These are phyloP conservation scores for Lasioglossum lativentre DNA, from an alignment of 2,888 invertebrate species.

Conservation along the genomic window DNA sequence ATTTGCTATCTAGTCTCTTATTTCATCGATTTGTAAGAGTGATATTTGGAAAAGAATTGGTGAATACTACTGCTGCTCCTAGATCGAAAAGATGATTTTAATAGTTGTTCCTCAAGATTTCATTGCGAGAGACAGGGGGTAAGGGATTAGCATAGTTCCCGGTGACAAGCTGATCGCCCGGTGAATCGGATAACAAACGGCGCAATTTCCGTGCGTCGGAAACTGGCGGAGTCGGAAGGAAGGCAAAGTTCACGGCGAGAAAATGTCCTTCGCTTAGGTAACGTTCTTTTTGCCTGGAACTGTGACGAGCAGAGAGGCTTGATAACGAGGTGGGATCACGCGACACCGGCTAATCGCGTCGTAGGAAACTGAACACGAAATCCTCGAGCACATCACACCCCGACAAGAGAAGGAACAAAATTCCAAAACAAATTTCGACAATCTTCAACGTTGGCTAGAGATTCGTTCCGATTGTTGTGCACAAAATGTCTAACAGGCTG, in stretches of 20 bases:
- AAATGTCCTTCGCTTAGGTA: constrained; percentile 54
- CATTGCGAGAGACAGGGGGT: too few species aligned
- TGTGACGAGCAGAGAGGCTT: constrained; percentile 37
- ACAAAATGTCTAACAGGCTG: too few species aligned
- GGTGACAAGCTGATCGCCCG: not conserved
- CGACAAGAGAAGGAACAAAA: not conserved
- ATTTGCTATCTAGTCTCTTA: too few species aligned
- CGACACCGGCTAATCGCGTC: constrained; percentile 40
- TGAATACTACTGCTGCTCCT: not conserved
- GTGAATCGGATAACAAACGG: not conserved
- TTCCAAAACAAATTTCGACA: not conserved
- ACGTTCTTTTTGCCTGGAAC: constrained; percentile 49
- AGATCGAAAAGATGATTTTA: not conserved
- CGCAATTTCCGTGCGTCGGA: constrained; percentile 12
- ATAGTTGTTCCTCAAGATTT: not conserved
- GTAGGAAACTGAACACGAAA: constrained; percentile 14
- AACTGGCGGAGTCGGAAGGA: constrained; percentile 9
- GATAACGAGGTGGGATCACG: constrained; percentile 62
- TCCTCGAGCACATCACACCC: not conserved
- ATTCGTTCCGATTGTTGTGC: too few species aligned
- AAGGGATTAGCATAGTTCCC: not conserved
- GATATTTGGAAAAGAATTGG: too few species aligned
- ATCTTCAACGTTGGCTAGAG: too few species aligned
- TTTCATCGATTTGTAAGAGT: too few species aligned
- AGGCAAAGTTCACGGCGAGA: constrained; percentile 65